Base-by-base conservation (phyloP, 2,113 vertebrate species). In the Oceanodroma tethys region DNA sequence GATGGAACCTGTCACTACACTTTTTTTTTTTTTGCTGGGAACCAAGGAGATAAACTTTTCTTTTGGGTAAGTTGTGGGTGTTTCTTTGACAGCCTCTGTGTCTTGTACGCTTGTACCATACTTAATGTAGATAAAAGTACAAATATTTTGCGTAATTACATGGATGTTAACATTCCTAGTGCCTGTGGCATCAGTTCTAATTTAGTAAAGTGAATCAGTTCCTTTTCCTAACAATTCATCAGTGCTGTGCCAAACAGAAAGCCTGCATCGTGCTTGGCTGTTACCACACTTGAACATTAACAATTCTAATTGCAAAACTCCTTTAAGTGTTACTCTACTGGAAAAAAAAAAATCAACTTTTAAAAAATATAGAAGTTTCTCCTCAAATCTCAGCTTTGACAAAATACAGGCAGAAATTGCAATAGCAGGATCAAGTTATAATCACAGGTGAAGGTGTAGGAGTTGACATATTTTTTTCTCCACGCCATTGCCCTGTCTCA, bases 111-210 rank as follows among this genome's bases (percentile, higher is more conserved):
- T 93, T 95, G 84, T 91, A 95, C 86, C 66, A 40, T 53, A 68
- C 81, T 98, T 94, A 70, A 95, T 55, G 71, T 66, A 96, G 94
- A 97, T 95, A 96, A 96, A 97, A 96, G 95, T 93, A 93, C 90
- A 94, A 95, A 97, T 88, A 95, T 95, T 97, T 91, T 97, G 95
- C 96, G 96, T 97, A 89, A 97, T 97, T 94, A 94, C 91, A 90
- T 90, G 97, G 94, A 85, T 92, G 93, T 95, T 97, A 97, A 84
- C 81, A 91, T 78, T 79, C 72, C 9, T 21, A 80, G 62, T 34
- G 96, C 88, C 95, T 66, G 43, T 94, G 81, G 96, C 88, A 86
- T 91, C 48, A 20, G 48, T 84, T 95, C 95, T 93, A 91, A 92
- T 94, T 97, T 94, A 87, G 84, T 84, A 78, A 95, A 93, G 86